Evolutionary conservation across 2,888 invertebrate genomes (phyloP).

Genomic region (Chaetogeoica ovagalla): DNA sequence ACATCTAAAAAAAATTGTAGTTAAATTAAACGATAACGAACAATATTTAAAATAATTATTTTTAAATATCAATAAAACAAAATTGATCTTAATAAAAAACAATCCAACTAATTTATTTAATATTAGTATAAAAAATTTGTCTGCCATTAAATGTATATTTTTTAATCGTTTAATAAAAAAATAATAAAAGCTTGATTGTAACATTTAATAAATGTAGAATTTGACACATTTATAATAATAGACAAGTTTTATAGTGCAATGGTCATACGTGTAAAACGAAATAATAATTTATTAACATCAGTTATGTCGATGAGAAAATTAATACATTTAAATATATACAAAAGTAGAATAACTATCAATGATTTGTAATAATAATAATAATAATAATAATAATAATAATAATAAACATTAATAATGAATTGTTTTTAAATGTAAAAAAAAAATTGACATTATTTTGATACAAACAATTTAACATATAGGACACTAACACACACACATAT

Average conservation of each 20-base stretch:
- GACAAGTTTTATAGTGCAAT: slow-evolving; percentile 9
- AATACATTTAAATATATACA: slow-evolving; percentile 11
- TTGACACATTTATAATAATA: slow-evolving; percentile 9
- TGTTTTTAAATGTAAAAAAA: neutral
- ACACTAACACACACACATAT: slow-evolving; percentile 32
- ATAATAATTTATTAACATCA: slow-evolving; percentile 14
- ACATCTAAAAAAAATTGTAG: neutral
- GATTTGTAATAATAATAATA: neutral
- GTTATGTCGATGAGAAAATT: slow-evolving; percentile 12
- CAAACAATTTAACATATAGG: slow-evolving; percentile 38
- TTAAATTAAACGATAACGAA: slow-evolving; percentile 31
- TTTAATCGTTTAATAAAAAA: neutral
- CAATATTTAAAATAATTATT: slow-evolving; percentile 4
- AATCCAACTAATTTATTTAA: slow-evolving; percentile 5
- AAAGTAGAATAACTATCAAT: neutral
- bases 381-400: too few relatives aligned
- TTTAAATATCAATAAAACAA: slow-evolving; percentile 26
- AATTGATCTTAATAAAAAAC: slow-evolving; percentile 16
- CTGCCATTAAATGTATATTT: slow-evolving; percentile 9
- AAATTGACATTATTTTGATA: slow-evolving; percentile 44
- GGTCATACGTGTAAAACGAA: slow-evolving; percentile 15
- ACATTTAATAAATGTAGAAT: slow-evolving; percentile 27
- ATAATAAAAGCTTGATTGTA: slow-evolving; percentile 29
- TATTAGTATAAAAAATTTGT: slow-evolving; percentile 5
- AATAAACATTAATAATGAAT: too few relatives aligned